Evolutionary conservation across 2,113 vertebrate species (phyloP).

Genomic region (Otus sunia): DNA sequence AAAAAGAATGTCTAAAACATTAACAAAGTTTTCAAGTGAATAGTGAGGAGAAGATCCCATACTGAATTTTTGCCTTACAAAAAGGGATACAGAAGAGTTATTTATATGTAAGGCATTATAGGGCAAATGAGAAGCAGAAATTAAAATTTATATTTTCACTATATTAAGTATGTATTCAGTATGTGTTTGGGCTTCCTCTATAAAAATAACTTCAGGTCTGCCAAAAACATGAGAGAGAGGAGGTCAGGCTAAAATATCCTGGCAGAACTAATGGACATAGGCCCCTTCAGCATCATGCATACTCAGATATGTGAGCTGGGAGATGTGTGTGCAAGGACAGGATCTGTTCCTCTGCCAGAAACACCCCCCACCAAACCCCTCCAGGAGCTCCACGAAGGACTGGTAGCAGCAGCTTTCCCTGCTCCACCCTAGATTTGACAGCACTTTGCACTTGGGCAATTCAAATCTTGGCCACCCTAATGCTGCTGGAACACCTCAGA

Average conservation of each 20-base stretch:
- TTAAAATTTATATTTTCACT: background rate
- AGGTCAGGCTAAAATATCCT: background rate
- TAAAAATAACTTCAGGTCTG: background rate
- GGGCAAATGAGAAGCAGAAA: background rate
- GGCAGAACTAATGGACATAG: background rate
- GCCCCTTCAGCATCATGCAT: background rate
- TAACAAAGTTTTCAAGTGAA: background rate
- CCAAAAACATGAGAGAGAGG: background rate
- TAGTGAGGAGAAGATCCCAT: background rate
- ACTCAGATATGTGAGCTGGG: background rate
- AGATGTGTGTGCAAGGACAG: background rate
- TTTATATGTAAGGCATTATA: background rate
- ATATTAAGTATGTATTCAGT: background rate
- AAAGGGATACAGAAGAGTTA: background rate
- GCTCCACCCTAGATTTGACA: background rate
- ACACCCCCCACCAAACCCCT: fast-evolving
- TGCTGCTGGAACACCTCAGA: conserved; percentile 9
- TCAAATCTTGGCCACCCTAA: background rate
- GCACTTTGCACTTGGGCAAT: background rate
- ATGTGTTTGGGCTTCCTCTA: background rate
- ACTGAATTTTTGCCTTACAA: background rate
- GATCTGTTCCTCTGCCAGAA: background rate
- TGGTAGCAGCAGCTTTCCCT: background rate
- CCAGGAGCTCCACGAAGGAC: background rate
- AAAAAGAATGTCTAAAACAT: background rate